Base-by-base conservation (phyloP, 2,113 vertebrate species). In the Nerophis lumbriciformis region DNA sequence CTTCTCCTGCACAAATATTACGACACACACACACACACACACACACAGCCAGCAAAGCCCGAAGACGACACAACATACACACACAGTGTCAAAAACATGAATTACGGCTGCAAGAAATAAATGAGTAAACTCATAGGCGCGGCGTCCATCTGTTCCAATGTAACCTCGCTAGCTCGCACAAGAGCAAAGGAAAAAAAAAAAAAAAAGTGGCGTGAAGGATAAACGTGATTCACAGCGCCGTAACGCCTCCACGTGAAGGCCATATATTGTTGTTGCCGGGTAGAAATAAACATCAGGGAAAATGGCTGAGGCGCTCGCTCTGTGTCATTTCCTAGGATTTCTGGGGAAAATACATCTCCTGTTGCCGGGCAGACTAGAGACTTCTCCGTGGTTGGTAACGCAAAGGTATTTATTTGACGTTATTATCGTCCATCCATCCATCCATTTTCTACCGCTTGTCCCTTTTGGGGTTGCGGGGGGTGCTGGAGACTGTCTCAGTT, bases 141-240 rank as follows among this genome's bases (percentile, higher is more conserved):
- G 87, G 72, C 88, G 82, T 73, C 75, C 89, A 91, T 89, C 89
- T 89, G 90, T 80, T 87, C 71, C 73, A 85, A 85, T 69, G 71
- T 81, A 75, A 76, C 53, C 48, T 73, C 57, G 64, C 60, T 59
- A 62, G 59, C 68, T 19, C 8, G 45, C 21, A 6, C 13, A 21
- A 21, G 13, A 5, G 21, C 15, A 47, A 14, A 3, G 1, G 21
- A 11, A 45, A 35, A 14, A 48, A 14, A 5, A 9, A 14, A 9
- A 21, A 21, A 1, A 9, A 44, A 12, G 80, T 84, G 80, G 78
- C 85, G 85, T 72, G 71, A 88, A 80, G 76, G 79, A 85, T 89
- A 87, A 87, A 87, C 84, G 72, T 87, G 85, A 89, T 88, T 89
- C 85, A 85, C 79, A 37, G 80, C 65, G 68, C 69, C 68, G 53